Evolutionary conservation across 2,113 vertebrate species (phyloP), one percentile per base, ranked within the genome.

Genomic region (Physeter macrocephalus): DNA sequence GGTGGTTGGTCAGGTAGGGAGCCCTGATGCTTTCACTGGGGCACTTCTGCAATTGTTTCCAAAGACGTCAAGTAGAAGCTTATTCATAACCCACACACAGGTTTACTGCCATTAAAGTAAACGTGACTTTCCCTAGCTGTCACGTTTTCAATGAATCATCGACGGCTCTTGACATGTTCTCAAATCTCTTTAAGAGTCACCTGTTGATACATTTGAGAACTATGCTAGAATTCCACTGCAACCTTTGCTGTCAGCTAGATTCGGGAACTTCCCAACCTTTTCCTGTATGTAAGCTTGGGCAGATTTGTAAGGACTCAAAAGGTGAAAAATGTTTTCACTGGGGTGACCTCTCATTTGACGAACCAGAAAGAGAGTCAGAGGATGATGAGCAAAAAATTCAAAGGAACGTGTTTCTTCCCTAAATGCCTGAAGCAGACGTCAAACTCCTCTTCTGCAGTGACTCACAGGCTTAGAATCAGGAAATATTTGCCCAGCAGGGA

Each of bases 21-120:
- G 64, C 95, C 43, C 97, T 83, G 0, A 14, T 14, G 27, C 97
- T 98, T 43, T 89, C 59, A 49, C 74, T 94, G 1, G 83, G 88
- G 71, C 98, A 99, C 27, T 74, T 95, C 98, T 99, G 98, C 5
- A 95, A 75, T 62, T n/a, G 69, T 89, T 95, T 78, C 39, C 82
- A 97, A 96, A 95, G 4, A 96, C 5, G 81, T 1, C 13, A 81
- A 67, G 88, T 3, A 93, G 12, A 93, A 94, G 88, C 0, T 0
- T 11, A 1, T 39, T 92, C 39, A 86, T 69, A 66, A 83, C 41
- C 57, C 25, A 25, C 81, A 15, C 21, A 17, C 18, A n/a, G 75
- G 31, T 74, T 93, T 82, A 25, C 6, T 84, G n/a, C 23, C 36
- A n/a, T 94, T 90, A 57, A 88, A 67, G 20, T 66, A 13, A 0